phyloP scores from a whole-genome alignment of 1,140 invertebrate genomes.

The Eupeodes corollae region DNA sequence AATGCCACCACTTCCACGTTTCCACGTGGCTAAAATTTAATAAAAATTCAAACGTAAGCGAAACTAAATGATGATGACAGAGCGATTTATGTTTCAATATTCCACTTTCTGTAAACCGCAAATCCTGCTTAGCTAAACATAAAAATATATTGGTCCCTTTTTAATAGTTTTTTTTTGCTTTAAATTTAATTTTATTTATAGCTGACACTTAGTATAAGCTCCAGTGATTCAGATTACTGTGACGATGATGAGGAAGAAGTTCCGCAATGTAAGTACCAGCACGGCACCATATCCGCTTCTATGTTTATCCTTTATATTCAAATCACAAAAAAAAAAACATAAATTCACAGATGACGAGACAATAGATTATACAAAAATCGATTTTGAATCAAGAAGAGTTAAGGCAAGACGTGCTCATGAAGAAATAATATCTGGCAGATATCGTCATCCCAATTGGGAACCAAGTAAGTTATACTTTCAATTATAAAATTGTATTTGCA shows the following conservation, averaged over 20 bases:
- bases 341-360: conserved; percentile 24
- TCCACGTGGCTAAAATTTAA: too few species aligned
- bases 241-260: conserved; percentile 32
- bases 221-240: conserved; percentile 32
- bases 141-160: too few species aligned
- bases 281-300: neutral
- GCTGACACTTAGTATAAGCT: conserved; percentile 30
- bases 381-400: conserved; percentile 31
- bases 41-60: too few species aligned
- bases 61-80: too few species aligned
- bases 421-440: conserved; percentile 35
- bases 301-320: neutral
- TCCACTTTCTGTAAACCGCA: too few species aligned
- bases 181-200: conserved; percentile 8
- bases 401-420: conserved; percentile 34
- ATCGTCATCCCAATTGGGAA: conserved; percentile 31
- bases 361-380: conserved; percentile 33
- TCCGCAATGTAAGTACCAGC: conserved; percentile 23
- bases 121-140: too few species aligned
- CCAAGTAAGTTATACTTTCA: conserved; percentile 17
- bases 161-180: too few species aligned
- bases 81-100: too few species aligned
- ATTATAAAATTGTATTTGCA: neutral
- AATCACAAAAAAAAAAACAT: neutral
- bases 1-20: too few species aligned